These are phyloP conservation scores for Lepilemur septentrionalis DNA, from an alignment of 2,797 vertebrate species.

Conservation along the genomic window DNA sequence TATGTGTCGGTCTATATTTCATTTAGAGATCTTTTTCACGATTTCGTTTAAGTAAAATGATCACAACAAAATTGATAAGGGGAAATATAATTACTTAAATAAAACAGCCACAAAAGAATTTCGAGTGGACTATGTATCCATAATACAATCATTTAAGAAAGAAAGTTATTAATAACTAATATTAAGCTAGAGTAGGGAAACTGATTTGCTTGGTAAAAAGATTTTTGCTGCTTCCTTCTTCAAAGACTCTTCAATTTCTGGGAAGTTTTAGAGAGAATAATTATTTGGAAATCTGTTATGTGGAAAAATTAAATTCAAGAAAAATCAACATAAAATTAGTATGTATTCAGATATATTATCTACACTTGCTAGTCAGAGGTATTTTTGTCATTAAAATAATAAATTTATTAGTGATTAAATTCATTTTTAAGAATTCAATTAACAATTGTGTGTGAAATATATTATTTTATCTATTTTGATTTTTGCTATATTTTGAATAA, in stretches of 20 bases:
- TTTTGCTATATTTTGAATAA: background rate
- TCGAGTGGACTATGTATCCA: background rate
- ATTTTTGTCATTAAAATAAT: constrained; percentile 16
- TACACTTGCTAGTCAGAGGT: background rate
- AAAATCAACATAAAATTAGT: background rate
- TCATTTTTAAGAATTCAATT: background rate
- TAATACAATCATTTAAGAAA: background rate
- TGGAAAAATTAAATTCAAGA: background rate
- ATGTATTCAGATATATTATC: background rate
- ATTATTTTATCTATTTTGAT: background rate
- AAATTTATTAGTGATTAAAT: background rate
- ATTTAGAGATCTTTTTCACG: background rate
- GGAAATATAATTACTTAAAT: background rate
- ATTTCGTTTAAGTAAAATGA: constrained; percentile 34
- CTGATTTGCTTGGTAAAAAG: background rate
- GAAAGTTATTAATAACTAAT: background rate
- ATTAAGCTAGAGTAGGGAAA: background rate
- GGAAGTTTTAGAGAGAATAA: constrained; percentile 23
- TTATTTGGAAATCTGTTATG: background rate
- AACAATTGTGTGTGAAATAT: background rate
- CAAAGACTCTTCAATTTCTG: background rate
- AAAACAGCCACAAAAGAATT: background rate
- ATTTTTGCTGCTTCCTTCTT: background rate
- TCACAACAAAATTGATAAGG: background rate
- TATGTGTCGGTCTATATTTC: background rate